These are phyloP conservation scores for Sphenodon punctatus DNA, from an alignment of 2,797 vertebrate species.

Conservation along the genomic window DNA sequence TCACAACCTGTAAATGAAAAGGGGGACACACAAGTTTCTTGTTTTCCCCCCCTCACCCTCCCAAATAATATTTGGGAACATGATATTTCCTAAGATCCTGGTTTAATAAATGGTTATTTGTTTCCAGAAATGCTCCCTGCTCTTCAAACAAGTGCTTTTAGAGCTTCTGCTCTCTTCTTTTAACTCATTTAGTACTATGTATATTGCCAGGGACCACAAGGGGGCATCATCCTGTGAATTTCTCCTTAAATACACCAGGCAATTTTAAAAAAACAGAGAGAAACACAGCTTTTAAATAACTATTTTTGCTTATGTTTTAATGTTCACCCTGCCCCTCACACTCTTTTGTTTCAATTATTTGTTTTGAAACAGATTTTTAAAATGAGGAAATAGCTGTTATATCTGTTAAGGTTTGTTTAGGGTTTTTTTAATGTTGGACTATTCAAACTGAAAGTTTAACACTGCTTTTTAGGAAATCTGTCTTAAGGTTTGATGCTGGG, in stretches of 20 bases:
- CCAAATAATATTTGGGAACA: not conserved
- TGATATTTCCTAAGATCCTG: not conserved
- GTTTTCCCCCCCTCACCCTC: not conserved
- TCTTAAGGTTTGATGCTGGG: not conserved
- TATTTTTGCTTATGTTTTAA: rapidly evolving
- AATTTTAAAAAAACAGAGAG: not conserved
- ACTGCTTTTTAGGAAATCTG: not conserved
- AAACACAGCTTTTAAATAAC: not conserved
- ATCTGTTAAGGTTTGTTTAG: too few relatives aligned
- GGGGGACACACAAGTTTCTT: not conserved
- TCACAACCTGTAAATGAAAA: not conserved
- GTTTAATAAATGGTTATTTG: rapidly evolving
- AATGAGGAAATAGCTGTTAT: rapidly evolving
- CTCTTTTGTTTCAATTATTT: not conserved
- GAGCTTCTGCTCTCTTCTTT: not conserved
- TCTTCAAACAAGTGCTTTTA: not conserved
- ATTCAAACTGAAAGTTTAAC: not conserved
- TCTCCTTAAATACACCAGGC: not conserved
- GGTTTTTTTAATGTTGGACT: not conserved
- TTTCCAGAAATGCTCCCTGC: not conserved
- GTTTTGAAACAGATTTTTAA: not conserved
- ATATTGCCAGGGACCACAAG: conserved; percentile 52
- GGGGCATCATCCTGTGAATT: conserved; percentile 32
- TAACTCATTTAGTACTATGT: conserved; percentile 12
- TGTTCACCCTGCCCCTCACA: rapidly evolving